Conservation (phyloP, 2,888 invertebrate genomes). For the Salticus scenicus region DNA sequence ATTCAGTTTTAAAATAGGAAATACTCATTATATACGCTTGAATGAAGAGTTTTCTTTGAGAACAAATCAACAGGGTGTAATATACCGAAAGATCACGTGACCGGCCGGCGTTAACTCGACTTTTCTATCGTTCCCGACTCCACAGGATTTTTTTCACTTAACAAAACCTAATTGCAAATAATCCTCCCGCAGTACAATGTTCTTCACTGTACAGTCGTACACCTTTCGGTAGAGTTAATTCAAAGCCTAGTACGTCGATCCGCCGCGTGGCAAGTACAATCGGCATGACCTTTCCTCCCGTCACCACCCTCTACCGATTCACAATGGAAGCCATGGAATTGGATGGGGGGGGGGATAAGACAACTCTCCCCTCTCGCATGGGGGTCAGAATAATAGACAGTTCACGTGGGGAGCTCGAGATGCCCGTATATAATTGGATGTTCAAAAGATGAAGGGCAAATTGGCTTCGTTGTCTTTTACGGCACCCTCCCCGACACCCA, state of each 20-base stretch:
- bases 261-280: not conserved
- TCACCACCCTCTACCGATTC: slow-evolving; percentile 15
- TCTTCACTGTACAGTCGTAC: not conserved
- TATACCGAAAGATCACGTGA: too few species aligned
- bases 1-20: too few species aligned
- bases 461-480: slow-evolving; percentile 69
- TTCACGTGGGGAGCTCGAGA: slow-evolving; percentile 50
- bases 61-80: too few species aligned
- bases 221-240: not conserved
- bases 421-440: slow-evolving; percentile 69
- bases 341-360: not conserved
- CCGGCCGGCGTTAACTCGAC: too few species aligned
- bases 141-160: not conserved
- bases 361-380: not conserved
- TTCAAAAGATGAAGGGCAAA: slow-evolving; percentile 67
- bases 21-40: too few species aligned
- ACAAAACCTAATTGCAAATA: not conserved
- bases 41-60: too few species aligned
- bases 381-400: slow-evolving; percentile 61
- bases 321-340: slow-evolving; percentile 8
- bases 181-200: not conserved
- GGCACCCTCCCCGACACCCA: slow-evolving; percentile 30
- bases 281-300: slow-evolving; percentile 40
- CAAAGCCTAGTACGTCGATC: not conserved
- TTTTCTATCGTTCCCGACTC: too few species aligned